Evolutionary conservation across 1,140 invertebrate genomes (phyloP), one percentile per base, ranked within the genome.

Genomic region (Asbolus verrucosus): DNA sequence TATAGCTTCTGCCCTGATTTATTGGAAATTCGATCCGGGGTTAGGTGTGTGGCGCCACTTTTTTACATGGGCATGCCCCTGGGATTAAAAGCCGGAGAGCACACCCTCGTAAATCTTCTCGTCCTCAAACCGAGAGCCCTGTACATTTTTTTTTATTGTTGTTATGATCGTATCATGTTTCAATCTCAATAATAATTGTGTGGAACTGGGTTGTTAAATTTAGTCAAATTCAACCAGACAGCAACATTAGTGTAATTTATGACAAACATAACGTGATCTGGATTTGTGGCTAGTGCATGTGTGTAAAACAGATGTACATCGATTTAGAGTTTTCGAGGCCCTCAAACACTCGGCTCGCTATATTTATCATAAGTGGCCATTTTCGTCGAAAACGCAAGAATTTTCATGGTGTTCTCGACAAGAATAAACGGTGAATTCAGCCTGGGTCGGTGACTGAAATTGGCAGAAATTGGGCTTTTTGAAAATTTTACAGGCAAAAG

Each of bases 11-110:
- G 19, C 9, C 46, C 27, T 54, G 46, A 54, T 54, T 54, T 54
- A 54, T 67, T 59, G 24, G 66, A 67, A 67, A 67, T 38, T 60
- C 18, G 46, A 67, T 33, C 59, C 66, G 30, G 14, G 30, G 46
- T 59, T 21, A 36, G 46, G 46, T 67, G 33, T 14, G 66, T 67
- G 66, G 66, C 66, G 66, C 66, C 66, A 50, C 18, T 38, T 67
- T 67, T 59, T 67, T 67, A 38, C 41, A 27, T 54, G 5, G 46
- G 46, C 19, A 19, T 18, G n/a, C 15, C 6, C 46, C 27, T 6
- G 11, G 21, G 46, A 54, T 54, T 54, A 54, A 54, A 16, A 54
- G 13, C 27, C 27, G n/a, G 27, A 54, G 46, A n/a, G 19, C 14
- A 27, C 19, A 13, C 18, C 24, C 24, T 31, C 46, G 13, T 54